Evolutionary conservation across 2,888 invertebrate genomes (phyloP).

Genomic region (Alentia gelatinosa): DNA sequence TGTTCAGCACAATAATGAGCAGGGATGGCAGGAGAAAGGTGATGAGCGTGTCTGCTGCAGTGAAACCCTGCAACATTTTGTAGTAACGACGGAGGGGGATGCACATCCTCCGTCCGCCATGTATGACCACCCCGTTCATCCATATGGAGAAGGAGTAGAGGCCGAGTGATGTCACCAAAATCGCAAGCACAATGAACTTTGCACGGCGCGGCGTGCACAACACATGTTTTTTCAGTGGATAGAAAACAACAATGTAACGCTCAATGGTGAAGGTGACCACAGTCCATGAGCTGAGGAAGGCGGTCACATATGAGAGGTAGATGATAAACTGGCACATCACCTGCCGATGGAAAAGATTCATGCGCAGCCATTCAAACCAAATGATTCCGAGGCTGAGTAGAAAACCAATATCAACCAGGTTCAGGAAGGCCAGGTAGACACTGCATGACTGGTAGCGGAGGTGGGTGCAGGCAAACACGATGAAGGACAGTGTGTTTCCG

Average conservation of each 20-base stretch:
- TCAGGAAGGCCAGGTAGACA: constrained; percentile 61
- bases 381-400: constrained; percentile 54
- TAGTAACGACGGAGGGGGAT: constrained; percentile 28
- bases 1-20: constrained; percentile 63
- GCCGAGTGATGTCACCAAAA: constrained; percentile 57
- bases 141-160: constrained; percentile 63
- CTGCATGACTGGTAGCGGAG: constrained; percentile 56
- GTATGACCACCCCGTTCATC: constrained; percentile 52
- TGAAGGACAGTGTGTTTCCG: constrained; percentile 56
- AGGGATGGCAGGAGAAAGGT: constrained; percentile 63
- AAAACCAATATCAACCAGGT: constrained; percentile 59
- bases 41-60: constrained; percentile 61
- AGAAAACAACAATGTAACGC: constrained; percentile 64
- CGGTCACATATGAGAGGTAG: constrained; percentile 57
- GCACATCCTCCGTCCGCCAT: constrained; percentile 33
- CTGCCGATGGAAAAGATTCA: constrained; percentile 54
- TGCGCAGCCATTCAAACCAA: constrained; percentile 58
- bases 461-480: constrained; percentile 55
- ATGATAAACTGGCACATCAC: constrained; percentile 58
- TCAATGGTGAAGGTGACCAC: constrained; percentile 65
- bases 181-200: constrained; percentile 58
- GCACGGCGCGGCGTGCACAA: constrained; percentile 64
- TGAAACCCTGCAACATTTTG: constrained; percentile 57
- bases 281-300: constrained; percentile 64
- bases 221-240: constrained; percentile 61